These are phyloP conservation scores for Diploscapter pachys DNA, from an alignment of 1,140 invertebrate species.

Conservation along the genomic window DNA sequence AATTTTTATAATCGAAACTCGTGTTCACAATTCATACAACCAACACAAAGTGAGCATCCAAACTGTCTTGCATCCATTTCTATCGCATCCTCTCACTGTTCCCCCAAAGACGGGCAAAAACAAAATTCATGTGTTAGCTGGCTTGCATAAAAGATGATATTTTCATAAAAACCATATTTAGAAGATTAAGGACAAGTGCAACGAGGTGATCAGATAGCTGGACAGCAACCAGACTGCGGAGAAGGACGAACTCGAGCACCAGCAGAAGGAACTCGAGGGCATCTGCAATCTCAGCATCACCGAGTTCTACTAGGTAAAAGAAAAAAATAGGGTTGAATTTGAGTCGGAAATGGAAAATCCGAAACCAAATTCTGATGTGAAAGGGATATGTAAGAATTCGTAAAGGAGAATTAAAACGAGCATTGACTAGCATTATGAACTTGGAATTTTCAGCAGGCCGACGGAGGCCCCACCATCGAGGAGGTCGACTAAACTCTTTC, in stretches of 20 bases:
- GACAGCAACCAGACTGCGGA: constrained; percentile 87
- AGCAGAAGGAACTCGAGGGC: constrained; percentile 77
- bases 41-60: too few relatives aligned
- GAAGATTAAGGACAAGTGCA: constrained; percentile 81
- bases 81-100: constrained; percentile 82
- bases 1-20: too few relatives aligned
- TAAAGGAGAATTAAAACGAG: constrained; percentile 2
- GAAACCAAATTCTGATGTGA: constrained; percentile 61
- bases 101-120: constrained; percentile 70
- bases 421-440: constrained; percentile 27
- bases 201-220: constrained; percentile 87
- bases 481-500: constrained; percentile 76
- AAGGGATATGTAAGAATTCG: constrained; percentile 60
- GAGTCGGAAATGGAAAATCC: constrained; percentile 56
- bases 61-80: too few relatives aligned
- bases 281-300: constrained; percentile 79
- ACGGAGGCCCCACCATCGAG: constrained; percentile 79
- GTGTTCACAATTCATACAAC: too few relatives aligned
- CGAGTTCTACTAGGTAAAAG: constrained; percentile 40
- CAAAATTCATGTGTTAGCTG: constrained; percentile 38
- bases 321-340: constrained; percentile 35
- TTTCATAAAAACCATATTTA: constrained; percentile 64
- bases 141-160: constrained; percentile 61
- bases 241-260: constrained; percentile 87
- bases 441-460: constrained; percentile 58